Percentiles rank a stretch among this genome's conserved stretches.
These are phyloP conservation scores for Neoarius graeffei DNA, from an alignment of 2,113 vertebrate genomes.

Conservation along the genomic window DNA sequence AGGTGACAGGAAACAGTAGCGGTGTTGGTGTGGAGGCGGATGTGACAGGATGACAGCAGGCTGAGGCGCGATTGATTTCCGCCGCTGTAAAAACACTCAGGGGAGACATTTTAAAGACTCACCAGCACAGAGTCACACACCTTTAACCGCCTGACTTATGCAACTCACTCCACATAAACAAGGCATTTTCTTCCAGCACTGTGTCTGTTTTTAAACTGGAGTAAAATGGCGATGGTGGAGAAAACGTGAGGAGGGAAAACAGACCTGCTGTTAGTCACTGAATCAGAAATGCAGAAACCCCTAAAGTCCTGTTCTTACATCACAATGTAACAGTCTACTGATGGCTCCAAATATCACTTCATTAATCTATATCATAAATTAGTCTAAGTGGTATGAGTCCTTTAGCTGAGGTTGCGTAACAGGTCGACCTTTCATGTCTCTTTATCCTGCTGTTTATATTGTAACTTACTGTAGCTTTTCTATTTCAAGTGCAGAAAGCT, in stretches of 20 bases:
- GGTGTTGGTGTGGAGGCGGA: not conserved
- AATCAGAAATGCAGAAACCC: not conserved
- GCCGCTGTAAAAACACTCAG: constrained; percentile 41
- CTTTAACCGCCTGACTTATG: constrained; percentile 41
- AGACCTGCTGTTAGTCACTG: not conserved
- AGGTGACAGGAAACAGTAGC: constrained; percentile 15
- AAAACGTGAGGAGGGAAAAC: not conserved
- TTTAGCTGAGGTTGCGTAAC: not conserved
- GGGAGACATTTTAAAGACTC: constrained; percentile 46
- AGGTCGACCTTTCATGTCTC: constrained; percentile 8
- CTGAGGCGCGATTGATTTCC: constrained; percentile 47
- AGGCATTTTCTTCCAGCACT: constrained; percentile 4
- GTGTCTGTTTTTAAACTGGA: constrained; percentile 24
- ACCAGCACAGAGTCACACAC: constrained; percentile 30
- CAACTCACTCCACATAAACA: constrained; percentile 38
- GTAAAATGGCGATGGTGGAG: not conserved
- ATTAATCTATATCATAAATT: not conserved
- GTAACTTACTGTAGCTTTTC: constrained; percentile 32
- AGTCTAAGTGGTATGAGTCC: not conserved
- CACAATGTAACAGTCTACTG: not conserved
- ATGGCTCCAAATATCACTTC: not conserved
- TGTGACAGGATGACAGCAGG: constrained; percentile 24
- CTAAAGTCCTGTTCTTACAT: not conserved
- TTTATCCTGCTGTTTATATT: constrained; percentile 22
- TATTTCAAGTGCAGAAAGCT: constrained; percentile 42